Percentiles rank a stretch among this genome's conserved stretches.
phyloP scores from a whole-genome alignment of 2,888 invertebrate species.

The Heteropelma amictum region DNA sequence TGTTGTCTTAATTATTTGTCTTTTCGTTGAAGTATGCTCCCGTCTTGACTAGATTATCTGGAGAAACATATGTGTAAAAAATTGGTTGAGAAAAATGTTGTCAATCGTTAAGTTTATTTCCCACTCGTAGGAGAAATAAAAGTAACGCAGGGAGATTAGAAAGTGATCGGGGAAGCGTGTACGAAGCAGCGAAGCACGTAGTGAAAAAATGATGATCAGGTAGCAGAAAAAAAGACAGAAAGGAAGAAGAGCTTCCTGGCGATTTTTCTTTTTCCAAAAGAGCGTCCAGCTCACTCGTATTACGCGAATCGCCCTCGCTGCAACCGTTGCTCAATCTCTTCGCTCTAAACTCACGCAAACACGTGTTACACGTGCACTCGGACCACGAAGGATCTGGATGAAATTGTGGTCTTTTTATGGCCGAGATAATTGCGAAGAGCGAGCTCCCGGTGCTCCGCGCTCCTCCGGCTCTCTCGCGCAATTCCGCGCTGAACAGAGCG shows the following conservation, averaged over 20 bases:
- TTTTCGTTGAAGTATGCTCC: no score
- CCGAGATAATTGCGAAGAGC: slow-evolving; percentile 58
- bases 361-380: neutral
- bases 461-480: slow-evolving; percentile 47
- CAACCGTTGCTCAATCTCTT: slow-evolving; percentile 13
- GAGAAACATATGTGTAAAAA: no score
- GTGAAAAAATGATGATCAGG: slow-evolving; percentile 6
- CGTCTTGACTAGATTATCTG: no score
- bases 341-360: slow-evolving; percentile 19
- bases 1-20: no score
- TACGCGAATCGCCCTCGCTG: slow-evolving; percentile 29
- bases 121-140: no score
- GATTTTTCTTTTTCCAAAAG: slow-evolving; percentile 28
- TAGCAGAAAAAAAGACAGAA: neutral
- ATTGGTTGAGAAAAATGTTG: no score
- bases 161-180: no score
- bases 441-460: slow-evolving; percentile 52
- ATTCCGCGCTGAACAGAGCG: slow-evolving; percentile 15
- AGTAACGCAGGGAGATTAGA: no score
- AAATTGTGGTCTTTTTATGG: slow-evolving; percentile 51
- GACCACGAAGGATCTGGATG: slow-evolving; percentile 38
- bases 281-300: slow-evolving; percentile 51
- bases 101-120: no score
- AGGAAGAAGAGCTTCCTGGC: slow-evolving; percentile 7
- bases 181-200: neutral